A percentile compares a stretch with the other conserved stretches of the same genome.
Evolutionary conservation across 30 jellyfish, hydroid and myxozoan genomes (phyloP).

Genomic region (Mastigias papua): DNA sequence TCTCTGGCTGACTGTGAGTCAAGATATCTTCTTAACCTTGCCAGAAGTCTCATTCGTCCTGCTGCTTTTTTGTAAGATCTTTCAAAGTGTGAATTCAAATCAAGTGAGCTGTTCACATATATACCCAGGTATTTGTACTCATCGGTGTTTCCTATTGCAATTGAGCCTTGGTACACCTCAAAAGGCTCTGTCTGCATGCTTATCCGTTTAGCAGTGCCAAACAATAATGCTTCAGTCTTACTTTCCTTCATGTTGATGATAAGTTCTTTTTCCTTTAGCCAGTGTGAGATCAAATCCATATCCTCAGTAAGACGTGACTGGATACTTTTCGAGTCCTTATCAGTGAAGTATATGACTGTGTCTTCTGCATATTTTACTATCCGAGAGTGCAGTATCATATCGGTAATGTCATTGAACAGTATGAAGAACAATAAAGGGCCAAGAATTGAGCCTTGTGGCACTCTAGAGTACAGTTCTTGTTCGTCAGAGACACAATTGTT

Average conservation of each 20-base stretch:
- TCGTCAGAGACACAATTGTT: conserved; percentile 52
- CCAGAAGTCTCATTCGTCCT: conserved; percentile 73
- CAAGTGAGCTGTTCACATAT: conserved; percentile 45
- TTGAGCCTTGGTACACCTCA: conserved; percentile 39
- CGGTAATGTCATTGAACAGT: conserved; percentile 33
- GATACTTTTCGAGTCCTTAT: conserved; percentile 46
- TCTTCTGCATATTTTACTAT: conserved; percentile 60
- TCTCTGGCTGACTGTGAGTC: conserved; percentile 67
- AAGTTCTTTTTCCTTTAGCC: conserved; percentile 72
- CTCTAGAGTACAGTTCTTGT: conserved; percentile 59
- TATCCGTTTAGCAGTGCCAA: conserved; percentile 66
- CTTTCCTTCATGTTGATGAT: conserved; percentile 61
- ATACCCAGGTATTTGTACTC: conserved; percentile 70
- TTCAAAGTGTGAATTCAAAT: conserved; percentile 64
- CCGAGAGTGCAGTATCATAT: conserved; percentile 52
- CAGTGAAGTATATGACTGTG: conserved; percentile 61
- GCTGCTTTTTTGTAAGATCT: conserved; percentile 68
- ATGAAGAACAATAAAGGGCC: conserved; percentile 53
- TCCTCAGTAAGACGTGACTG: conserved; percentile 58
- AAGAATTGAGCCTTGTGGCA: conserved; percentile 71
- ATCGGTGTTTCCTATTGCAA: conserved; percentile 56
- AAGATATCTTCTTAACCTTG: conserved; percentile 72
- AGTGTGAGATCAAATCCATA: conserved; percentile 58
- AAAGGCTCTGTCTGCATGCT: conserved; percentile 64
- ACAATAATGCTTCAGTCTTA: conserved; percentile 55